These are phyloP conservation scores for Drosophila aff. DNA, from an alignment of 1,140 invertebrate genomes.

Conservation along the genomic window DNA sequence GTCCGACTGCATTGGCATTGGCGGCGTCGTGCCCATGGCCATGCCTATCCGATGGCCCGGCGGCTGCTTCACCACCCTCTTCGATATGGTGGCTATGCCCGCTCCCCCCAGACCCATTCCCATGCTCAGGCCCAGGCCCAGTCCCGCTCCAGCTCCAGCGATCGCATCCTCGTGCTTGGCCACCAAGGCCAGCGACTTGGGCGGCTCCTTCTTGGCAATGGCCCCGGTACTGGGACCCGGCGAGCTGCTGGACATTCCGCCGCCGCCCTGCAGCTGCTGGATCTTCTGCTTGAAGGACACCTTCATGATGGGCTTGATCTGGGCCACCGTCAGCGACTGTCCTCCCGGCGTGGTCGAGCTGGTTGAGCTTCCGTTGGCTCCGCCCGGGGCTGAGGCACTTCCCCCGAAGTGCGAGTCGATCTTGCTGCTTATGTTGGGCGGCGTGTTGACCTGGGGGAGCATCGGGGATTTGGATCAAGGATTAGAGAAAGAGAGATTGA, in stretches of 20 bases:
- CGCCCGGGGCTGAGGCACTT: neutral
- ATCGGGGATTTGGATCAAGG: neutral
- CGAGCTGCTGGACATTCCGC: constrained; percentile 13
- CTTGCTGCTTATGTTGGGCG: constrained; percentile 72
- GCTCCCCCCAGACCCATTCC: neutral
- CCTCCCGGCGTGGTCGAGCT: constrained; percentile 3
- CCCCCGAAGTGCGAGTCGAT: constrained; percentile 55
- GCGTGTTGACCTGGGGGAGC: constrained; percentile 50
- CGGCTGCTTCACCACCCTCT: constrained; percentile 55
- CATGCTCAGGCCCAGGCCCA: neutral
- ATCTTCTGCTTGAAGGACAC: constrained; percentile 81
- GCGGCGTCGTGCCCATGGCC: constrained; percentile 16
- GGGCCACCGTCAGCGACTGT: constrained; percentile 60
- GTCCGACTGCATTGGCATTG: constrained; percentile 65
- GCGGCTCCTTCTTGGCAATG: constrained; percentile 74
- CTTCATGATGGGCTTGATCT: constrained; percentile 79
- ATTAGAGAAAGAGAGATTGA: constrained; percentile 3
- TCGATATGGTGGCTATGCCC: constrained; percentile 50
- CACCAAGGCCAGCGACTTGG: constrained; percentile 64
- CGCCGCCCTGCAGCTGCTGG: constrained; percentile 66
- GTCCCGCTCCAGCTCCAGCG: neutral
- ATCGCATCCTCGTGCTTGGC: constrained; percentile 53
- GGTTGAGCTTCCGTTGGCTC: constrained; percentile 3
- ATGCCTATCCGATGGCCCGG: constrained; percentile 34
- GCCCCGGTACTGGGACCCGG: constrained; percentile 45